Percentiles rank a stretch among this genome's conserved stretches.
phyloP scores from a whole-genome alignment of 2,797 vertebrate species.

The Tadarida brasiliensis region DNA sequence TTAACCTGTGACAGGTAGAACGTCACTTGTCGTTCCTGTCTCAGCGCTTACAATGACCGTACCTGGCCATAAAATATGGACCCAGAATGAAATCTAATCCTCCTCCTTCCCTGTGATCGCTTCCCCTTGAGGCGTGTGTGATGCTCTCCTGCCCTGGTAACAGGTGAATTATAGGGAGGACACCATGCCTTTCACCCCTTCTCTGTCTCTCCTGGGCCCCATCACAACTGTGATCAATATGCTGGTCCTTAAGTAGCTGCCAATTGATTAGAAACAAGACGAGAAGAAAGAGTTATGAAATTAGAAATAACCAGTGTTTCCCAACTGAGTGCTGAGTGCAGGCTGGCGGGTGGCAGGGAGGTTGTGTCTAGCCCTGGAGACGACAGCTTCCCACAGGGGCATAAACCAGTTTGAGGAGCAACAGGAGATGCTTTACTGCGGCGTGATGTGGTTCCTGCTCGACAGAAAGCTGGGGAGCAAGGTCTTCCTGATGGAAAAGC shows the following conservation, averaged over 20 bases:
- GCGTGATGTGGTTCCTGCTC: neutral
- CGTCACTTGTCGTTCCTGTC: neutral
- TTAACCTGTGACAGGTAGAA: neutral
- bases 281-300: neutral
- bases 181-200: neutral
- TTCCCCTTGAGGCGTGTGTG: rapidly evolving
- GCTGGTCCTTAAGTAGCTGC: neutral
- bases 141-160: neutral
- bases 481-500: neutral
- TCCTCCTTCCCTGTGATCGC: neutral
- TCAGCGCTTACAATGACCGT: neutral
- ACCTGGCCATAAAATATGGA: neutral
- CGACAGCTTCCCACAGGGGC: rapidly evolving
- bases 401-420: neutral
- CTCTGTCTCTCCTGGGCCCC: neutral
- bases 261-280: neutral
- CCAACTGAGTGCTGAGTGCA: neutral
- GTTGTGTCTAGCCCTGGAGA: neutral
- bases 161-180: neutral
- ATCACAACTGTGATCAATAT: neutral
- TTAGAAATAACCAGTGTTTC: neutral
- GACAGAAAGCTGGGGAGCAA: neutral
- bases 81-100: neutral
- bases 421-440: neutral
- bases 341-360: neutral